Evolutionary conservation across 2,888 invertebrate genomes (phyloP), one percentile per base, ranked within the genome.

Genomic region (Drosophila tanythrix): DNA sequence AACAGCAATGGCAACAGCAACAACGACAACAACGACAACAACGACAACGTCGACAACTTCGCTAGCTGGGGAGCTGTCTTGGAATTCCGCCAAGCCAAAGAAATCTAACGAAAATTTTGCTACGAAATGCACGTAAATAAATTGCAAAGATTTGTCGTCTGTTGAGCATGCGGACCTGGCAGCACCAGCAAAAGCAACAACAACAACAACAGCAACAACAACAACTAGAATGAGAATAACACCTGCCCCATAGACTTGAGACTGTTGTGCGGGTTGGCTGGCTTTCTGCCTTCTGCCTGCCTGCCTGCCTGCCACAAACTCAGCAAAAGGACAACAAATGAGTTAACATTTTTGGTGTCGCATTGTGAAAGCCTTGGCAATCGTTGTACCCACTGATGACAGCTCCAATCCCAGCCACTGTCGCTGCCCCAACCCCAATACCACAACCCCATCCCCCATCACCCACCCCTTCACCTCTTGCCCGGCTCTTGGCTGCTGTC

Each of bases 111-210:
- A 83, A 88, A 85, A 87, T 88, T 78, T 87, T 72, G 66, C 86
- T 83, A 82, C 83, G 88, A 86, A 88, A 82, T 80, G 88, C 87
- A 88, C 85, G 88, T 88, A 88, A 88, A 88, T 88, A 87, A 88
- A 88, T 88, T 87, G 87, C 88, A 83, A 88, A 88, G 88, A 88
- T 88, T 88, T 88, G 88, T 88, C 85, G 88, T 79, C 75, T 79
- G 73, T 72, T 78, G 66, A 70, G 73, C 66, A 76, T 70, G 75
- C 61, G 73, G 63, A 73, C 72, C 74, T 75, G 76, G 43, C 64
- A 72, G 48, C 64, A 72, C 15, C 46, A 46, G 3, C 46, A 15
- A 3, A 1, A 21, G 46, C 57, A 50, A 57, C 56, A 59, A 27
- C 65, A 15, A 35, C 46, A 21, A 21, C n/a, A 40, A n/a, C 56